Evolutionary conservation across 2,888 invertebrate genomes (phyloP), one percentile per base, ranked within the genome.

Genomic region (Phengaris arion): DNA sequence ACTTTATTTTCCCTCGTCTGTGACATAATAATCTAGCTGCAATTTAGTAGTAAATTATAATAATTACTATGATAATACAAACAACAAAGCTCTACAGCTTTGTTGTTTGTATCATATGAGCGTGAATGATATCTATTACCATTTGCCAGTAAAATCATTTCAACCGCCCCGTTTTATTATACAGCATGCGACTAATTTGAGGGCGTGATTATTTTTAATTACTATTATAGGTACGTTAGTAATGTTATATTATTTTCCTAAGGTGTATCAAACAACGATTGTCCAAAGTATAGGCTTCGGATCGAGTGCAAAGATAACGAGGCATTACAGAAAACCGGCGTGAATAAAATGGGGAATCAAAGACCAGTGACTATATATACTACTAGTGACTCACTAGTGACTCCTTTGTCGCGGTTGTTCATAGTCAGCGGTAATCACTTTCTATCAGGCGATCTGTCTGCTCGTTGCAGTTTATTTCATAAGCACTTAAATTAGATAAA

Each of bases 81-180:
- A 74, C 8, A 52, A 64, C 51, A 46, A 64, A 35, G 22, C 74
- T 22, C 15, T 48, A n/a, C n/a, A n/a, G n/a, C n/a, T n/a, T n/a
- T n/a, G n/a, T n/a, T n/a, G n/a, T n/a, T n/a, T n/a, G n/a, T n/a
- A n/a, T n/a, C n/a, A n/a, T n/a, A n/a, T n/a, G n/a, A 73, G 73
- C 73, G 55, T 64, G 64, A 74, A 86, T 81, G 79, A 81, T 81
- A 83, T 84, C 83, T 84, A 87, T 88, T 35, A 35, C 35, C 83
- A 83, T 81, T 83, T 64, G 22, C 22, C 83, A 84, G 81, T 83
- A 83, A 86, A 88, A 86, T 86, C 84, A 83, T 85, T 84, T 81
- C 80, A 81, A 83, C 79, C 82, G 79, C 80, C 78, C 76, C 69
- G 77, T 79, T 87, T 87, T 83, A 91, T 89, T 89, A 87, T 83